These are phyloP conservation scores for Panthera leo DNA, from an alignment of 2,113 vertebrate species.

Conservation along the genomic window DNA sequence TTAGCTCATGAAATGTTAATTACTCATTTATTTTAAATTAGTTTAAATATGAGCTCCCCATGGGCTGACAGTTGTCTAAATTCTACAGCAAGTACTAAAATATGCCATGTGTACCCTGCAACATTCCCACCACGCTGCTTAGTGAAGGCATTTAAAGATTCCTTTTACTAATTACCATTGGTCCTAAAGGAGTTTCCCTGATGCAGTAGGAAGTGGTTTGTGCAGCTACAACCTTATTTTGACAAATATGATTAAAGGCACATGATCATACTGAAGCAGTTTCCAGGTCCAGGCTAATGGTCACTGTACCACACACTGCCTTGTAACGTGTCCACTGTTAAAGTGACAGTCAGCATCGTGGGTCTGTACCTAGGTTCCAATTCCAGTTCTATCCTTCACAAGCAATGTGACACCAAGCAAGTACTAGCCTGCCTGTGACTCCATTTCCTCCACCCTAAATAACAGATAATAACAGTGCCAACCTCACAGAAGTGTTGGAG, in stretches of 20 bases:
- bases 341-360: neutral
- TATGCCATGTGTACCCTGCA: neutral
- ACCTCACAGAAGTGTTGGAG: neutral
- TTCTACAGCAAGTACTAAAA: slow-evolving; percentile 37
- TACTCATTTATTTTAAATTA: slow-evolving; percentile 58
- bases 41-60: slow-evolving; percentile 37
- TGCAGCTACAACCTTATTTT: neutral
- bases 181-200: slow-evolving; percentile 41
- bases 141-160: slow-evolving; percentile 19
- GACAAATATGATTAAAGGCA: neutral
- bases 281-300: neutral
- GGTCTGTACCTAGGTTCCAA: neutral
- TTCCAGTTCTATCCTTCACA: neutral
- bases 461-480: neutral
- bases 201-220: neutral
- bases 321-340: neutral
- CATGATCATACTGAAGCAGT: neutral
- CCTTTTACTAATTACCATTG: slow-evolving; percentile 37
- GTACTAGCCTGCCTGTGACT: neutral
- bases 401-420: neutral
- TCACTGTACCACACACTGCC: neutral
- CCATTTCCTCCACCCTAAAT: neutral
- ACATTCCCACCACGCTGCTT: neutral
- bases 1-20: slow-evolving; percentile 64
- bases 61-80: slow-evolving; percentile 52